These are phyloP conservation scores for Cephonodes hylas DNA, from an alignment of 2,888 invertebrate genomes.

Conservation along the genomic window DNA sequence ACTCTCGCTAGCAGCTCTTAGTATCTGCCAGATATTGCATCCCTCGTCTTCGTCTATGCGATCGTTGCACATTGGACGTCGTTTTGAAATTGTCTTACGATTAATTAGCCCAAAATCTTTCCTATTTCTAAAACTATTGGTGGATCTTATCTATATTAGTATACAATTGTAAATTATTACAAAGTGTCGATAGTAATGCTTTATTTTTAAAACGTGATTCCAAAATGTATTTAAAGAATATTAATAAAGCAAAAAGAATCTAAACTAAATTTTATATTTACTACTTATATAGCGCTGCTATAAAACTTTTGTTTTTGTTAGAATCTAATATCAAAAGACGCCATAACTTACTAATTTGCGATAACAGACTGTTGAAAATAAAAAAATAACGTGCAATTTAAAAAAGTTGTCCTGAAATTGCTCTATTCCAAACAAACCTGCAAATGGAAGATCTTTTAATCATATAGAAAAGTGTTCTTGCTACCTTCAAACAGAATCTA, in stretches of 20 bases:
- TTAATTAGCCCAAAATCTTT: background rate
- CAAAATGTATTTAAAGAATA: too few relatives aligned
- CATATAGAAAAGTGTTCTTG: background rate
- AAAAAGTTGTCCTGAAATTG: background rate
- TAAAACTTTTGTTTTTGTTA: too few relatives aligned
- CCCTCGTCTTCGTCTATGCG: background rate
- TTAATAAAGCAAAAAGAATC: background rate
- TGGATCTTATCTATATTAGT: slow-evolving; percentile 27
- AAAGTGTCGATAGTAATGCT: slow-evolving; percentile 13
- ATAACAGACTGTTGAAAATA: too few relatives aligned
- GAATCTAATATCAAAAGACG: too few relatives aligned
- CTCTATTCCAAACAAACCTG: background rate
- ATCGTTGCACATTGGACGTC: background rate
- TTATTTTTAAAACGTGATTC: background rate
- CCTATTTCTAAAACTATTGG: background rate
- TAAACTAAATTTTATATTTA: too few relatives aligned
- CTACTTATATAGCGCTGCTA: too few relatives aligned
- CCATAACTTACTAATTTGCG: too few relatives aligned
- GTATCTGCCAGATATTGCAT: background rate
- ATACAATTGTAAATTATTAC: slow-evolving; percentile 29
- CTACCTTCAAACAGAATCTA: background rate
- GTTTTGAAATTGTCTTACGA: background rate
- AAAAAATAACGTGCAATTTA: too few relatives aligned
- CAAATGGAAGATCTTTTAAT: background rate
- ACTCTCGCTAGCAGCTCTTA: background rate